Percentiles rank a stretch among this genome's conserved stretches.
phyloP scores from a whole-genome alignment of 2,113 vertebrate species.

The Lepidothrix coronata region DNA sequence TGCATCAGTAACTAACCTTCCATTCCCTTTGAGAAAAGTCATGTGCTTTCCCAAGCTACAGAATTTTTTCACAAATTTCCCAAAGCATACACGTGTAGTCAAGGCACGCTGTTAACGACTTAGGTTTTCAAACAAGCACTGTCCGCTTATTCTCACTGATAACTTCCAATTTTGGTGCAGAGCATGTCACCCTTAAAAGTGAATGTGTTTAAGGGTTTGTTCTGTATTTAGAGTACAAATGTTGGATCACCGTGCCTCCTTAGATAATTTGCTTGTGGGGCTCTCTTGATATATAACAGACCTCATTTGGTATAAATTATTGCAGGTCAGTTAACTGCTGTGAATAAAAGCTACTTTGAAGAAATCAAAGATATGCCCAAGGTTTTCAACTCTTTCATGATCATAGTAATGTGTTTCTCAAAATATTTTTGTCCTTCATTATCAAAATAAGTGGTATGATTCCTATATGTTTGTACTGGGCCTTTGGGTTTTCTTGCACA shows the following conservation, averaged over 20 bases:
- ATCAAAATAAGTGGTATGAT: not conserved
- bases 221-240: not conserved
- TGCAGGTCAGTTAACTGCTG: not conserved
- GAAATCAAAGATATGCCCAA: not conserved
- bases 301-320: not conserved
- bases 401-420: not conserved
- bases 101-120: not conserved
- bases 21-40: not conserved
- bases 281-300: not conserved
- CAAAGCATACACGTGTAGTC: not conserved
- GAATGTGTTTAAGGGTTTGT: not conserved
- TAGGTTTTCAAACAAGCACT: not conserved
- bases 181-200: not conserved
- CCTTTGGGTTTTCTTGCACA: not conserved
- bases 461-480: not conserved
- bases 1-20: not conserved
- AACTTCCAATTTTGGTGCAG: not conserved
- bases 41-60: not conserved
- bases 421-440: not conserved
- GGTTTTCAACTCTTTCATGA: not conserved
- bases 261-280: not conserved
- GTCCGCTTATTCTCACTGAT: not conserved
- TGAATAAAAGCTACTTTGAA: not conserved
- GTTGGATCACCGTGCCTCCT: not conserved
- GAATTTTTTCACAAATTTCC: not conserved